These are phyloP conservation scores for Forbesichthys agassizii DNA, from an alignment of 2,113 vertebrate genomes.

Conservation along the genomic window DNA sequence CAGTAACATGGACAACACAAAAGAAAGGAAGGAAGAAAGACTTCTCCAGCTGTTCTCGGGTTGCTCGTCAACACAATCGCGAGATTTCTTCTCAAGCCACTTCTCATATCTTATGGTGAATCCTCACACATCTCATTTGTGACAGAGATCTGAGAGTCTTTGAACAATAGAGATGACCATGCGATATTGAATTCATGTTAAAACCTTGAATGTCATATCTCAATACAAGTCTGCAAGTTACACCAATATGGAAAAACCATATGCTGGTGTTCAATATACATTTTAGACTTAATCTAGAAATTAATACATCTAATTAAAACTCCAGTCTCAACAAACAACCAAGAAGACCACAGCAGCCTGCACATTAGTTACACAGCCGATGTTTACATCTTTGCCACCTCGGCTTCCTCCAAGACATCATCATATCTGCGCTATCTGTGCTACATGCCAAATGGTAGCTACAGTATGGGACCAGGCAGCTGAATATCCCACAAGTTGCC, in stretches of 20 bases:
- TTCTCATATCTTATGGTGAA: constrained; percentile 3
- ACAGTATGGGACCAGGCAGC: constrained; percentile 47
- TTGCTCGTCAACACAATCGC: constrained; percentile 31
- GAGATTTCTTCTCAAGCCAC: constrained; percentile 29
- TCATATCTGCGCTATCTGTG: constrained; percentile 21
- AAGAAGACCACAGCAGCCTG: not conserved
- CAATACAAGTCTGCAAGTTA: too few species aligned
- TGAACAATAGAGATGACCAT: too few species aligned
- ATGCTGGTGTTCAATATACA: too few species aligned
- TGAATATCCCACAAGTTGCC: constrained; percentile 55
- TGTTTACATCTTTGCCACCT: constrained; percentile 35
- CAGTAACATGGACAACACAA: not conserved
- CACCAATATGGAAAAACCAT: too few species aligned
- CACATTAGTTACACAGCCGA: not conserved
- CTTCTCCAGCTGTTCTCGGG: constrained; percentile 29
- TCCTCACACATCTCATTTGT: too few species aligned
- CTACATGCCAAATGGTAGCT: constrained; percentile 44
- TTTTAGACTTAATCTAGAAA: too few species aligned
- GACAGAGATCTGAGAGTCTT: too few species aligned
- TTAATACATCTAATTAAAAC: not conserved
- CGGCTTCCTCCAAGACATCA: constrained; percentile 28
- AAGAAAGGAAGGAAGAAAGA: constrained; percentile 46
- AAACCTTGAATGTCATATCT: too few species aligned
- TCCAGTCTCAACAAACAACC: not conserved
- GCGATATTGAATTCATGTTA: too few species aligned